Base-by-base conservation (phyloP, 2,888 invertebrate genomes). In the Pollenia griseotomentosa region DNA sequence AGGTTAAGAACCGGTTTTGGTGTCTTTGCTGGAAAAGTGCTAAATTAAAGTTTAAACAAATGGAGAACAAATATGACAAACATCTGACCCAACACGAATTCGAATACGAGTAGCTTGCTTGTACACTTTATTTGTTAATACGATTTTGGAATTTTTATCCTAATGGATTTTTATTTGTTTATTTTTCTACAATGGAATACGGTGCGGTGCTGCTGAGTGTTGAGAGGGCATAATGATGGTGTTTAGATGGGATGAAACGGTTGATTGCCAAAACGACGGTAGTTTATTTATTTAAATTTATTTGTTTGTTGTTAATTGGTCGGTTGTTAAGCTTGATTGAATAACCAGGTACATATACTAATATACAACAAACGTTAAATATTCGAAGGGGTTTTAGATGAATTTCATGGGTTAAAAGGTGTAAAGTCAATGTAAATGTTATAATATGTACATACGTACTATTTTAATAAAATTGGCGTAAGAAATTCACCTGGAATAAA, bases 291-390 rank as follows among this genome's bases (percentile, higher is more conserved):
- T 42, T 63, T 55, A 57, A 44, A 44, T 42, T 33, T 74, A 51
- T 79, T 59, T 86, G 73, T 81, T 86, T 87, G 81, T 78, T 87
- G 81, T 81, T 87, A 81, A 87, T 81, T 87, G 83, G 80, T 81
- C 46, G 44, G 55, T 81, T 78, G 73, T 63, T 46, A 61, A 68
- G 68, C 79, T 74, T 74, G 74, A 46, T 68, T 79, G 68, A 53
- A 40, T 74, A 61, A 66, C 16, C 73, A 66, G 73, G 55, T 66
- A 53, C 14, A 44, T 61, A 63, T 16, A 33, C 33, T 12, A 61
- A 61, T 16, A 48, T 33, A 48, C 9, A 59, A 40, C 19, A 23
- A 11, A 42, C 10, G 9, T 33, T 63, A 19, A 55, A 16, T 70
- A 48, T 42, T 65, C 11, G 19, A 65, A 44, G 46, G n/a, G 19